phyloP scores from a whole-genome alignment of 1,140 invertebrate species.

The Galendromus occidentalis region DNA sequence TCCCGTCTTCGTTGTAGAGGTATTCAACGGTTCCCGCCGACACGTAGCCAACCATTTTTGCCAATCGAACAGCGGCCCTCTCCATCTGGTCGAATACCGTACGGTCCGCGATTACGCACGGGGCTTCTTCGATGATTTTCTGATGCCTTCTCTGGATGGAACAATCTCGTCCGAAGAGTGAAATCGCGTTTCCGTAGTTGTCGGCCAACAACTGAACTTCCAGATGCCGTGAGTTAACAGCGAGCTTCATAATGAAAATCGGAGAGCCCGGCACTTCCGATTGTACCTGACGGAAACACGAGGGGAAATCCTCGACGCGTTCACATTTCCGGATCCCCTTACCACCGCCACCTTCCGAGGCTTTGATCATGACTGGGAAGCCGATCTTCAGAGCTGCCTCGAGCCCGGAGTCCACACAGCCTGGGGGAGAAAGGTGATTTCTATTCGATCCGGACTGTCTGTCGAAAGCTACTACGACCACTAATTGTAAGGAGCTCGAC shows the following conservation, averaged over 20 bases:
- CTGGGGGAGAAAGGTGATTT: not conserved
- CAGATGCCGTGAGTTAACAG: slow-evolving; percentile 81
- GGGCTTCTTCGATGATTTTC: slow-evolving; percentile 99
- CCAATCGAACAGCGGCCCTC: slow-evolving; percentile 85
- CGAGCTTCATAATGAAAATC: slow-evolving; percentile 96
- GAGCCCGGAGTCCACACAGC: slow-evolving; percentile 1
- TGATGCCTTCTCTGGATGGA: slow-evolving; percentile 96
- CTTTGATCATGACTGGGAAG: slow-evolving; percentile 99
- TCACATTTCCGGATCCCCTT: slow-evolving; percentile 95
- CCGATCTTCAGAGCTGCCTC: slow-evolving; percentile 69
- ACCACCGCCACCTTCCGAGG: slow-evolving; percentile 94
- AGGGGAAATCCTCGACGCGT: slow-evolving; percentile 68
- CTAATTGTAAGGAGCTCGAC: too few relatives aligned
- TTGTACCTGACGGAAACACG: slow-evolving; percentile 83
- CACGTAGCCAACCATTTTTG: slow-evolving; percentile 98
- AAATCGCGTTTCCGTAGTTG: slow-evolving; percentile 95
- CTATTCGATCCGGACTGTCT: too few relatives aligned
- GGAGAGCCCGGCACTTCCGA: slow-evolving; percentile 92
- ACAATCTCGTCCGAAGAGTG: slow-evolving; percentile 92
- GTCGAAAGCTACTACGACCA: too few relatives aligned
- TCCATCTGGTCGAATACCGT: slow-evolving; percentile 95
- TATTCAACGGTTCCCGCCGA: slow-evolving; percentile 98
- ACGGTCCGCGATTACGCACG: slow-evolving; percentile 69
- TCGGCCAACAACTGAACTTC: slow-evolving; percentile 95
- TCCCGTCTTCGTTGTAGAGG: slow-evolving; percentile 68